These are phyloP conservation scores for Aphaenogaster ashmeadi DNA, from an alignment of 1,140 invertebrate species.

Conservation along the genomic window DNA sequence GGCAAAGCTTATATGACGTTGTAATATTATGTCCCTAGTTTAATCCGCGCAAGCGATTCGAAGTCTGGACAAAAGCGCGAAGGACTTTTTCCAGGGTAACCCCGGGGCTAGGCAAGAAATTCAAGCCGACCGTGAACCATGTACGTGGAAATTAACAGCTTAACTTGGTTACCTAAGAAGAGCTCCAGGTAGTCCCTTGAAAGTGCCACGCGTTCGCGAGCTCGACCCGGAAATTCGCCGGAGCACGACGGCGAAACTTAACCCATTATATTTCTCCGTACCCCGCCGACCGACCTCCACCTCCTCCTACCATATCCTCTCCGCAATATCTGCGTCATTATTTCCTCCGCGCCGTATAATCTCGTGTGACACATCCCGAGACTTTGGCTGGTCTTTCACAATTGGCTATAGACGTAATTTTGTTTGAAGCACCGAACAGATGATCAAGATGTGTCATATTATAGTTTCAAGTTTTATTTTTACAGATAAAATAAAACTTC, in stretches of 20 bases:
- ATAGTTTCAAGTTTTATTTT: neutral
- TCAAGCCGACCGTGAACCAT: conserved; percentile 73
- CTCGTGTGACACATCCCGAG: conserved; percentile 70
- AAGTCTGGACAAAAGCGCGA: conserved; percentile 31
- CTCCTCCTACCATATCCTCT: conserved; percentile 63
- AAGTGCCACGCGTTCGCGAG: conserved; percentile 72
- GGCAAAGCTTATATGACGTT: conserved; percentile 55
- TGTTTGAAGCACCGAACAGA: neutral
- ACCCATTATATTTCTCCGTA: conserved; percentile 75
- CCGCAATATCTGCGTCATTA: conserved; percentile 75
- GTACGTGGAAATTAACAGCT: conserved; percentile 77
- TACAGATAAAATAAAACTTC: neutral
- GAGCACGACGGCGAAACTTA: conserved; percentile 79
- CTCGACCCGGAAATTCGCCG: conserved; percentile 78
- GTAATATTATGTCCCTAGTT: conserved; percentile 58
- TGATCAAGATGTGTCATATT: neutral
- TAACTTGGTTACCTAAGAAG: conserved; percentile 75
- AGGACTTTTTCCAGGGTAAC: conserved; percentile 49
- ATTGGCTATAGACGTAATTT: conserved; percentile 49
- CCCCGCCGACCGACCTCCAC: conserved; percentile 12
- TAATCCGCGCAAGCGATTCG: conserved; percentile 46
- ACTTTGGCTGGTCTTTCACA: conserved; percentile 59
- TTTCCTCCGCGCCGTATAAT: conserved; percentile 77
- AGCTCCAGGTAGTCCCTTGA: conserved; percentile 71
- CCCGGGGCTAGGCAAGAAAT: conserved; percentile 71